Percentiles rank a stretch among this genome's conserved stretches.
These are phyloP conservation scores for Tubulanus polymorphus DNA, from an alignment of 2,888 invertebrate species.

Conservation along the genomic window DNA sequence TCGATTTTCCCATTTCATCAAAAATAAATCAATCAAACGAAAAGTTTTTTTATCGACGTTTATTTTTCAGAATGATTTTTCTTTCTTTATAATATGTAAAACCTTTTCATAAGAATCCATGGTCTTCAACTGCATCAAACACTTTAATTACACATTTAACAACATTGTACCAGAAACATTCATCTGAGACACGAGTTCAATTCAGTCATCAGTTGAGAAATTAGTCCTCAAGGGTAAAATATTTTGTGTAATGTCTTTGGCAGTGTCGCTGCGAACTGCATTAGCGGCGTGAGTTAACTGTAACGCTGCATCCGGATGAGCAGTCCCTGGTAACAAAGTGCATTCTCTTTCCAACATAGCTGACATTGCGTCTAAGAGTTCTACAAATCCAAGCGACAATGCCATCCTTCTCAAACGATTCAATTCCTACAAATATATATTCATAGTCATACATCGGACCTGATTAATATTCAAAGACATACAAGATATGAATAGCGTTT, in stretches of 20 bases:
- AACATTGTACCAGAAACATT: no score
- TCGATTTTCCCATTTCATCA: no score
- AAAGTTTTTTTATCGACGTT: no score
- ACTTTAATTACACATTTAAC: no score
- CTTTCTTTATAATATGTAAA: no score
- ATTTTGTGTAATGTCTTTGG: slow-evolving; percentile 34
- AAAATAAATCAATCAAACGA: no score
- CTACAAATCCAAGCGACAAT: slow-evolving; percentile 84
- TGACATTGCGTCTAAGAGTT: slow-evolving; percentile 80
- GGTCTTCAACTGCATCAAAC: no score
- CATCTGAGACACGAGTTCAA: no score
- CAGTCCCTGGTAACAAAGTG: slow-evolving; percentile 68
- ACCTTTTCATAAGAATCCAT: no score
- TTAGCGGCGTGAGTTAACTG: slow-evolving; percentile 86
- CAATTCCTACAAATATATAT: slow-evolving; percentile 66
- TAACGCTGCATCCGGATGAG: slow-evolving; percentile 81
- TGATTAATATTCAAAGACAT: no score
- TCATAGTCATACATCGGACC: not conserved
- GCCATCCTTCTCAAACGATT: slow-evolving; percentile 87
- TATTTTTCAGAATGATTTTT: no score
- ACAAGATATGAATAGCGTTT: no score
- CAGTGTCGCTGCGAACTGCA: slow-evolving; percentile 67
- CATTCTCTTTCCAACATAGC: slow-evolving; percentile 85
- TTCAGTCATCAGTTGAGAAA: slow-evolving; percentile 25
- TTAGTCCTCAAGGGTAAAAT: slow-evolving; percentile 46